These are phyloP conservation scores for Petrocephalus schoutedeni DNA, from an alignment of 2,797 vertebrate genomes.

Conservation along the genomic window DNA sequence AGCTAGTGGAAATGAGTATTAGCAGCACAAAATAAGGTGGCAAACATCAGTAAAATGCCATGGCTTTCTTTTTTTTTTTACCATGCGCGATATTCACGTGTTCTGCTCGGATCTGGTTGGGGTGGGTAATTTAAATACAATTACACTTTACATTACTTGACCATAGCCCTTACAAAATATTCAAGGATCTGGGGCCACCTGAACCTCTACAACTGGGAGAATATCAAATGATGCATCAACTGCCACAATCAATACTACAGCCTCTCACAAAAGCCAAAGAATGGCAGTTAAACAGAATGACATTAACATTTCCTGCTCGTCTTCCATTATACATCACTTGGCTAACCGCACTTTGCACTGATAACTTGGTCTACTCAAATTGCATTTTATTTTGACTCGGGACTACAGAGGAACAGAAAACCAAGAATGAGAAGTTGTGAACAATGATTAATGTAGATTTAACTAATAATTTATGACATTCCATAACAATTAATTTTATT, in stretches of 20 bases:
- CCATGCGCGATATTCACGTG: not conserved
- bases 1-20: not conserved
- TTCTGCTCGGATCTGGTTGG: not conserved
- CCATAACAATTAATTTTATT: not conserved
- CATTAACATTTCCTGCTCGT: not conserved
- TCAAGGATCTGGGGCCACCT: too few species aligned
- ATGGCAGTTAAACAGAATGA: not conserved
- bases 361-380: not conserved
- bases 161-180: too few species aligned
- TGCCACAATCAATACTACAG: not conserved
- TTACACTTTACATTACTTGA: too few species aligned
- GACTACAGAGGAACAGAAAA: not conserved
- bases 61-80: not conserved
- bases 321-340: not conserved
- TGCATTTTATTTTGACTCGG: not conserved
- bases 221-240: too few species aligned
- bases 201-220: too few species aligned
- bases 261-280: not conserved
- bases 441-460: not conserved
- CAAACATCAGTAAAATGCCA: not conserved
- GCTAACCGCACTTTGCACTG: not conserved
- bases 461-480: not conserved
- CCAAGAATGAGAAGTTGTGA: not conserved
- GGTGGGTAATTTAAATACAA: not conserved
- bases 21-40: not conserved